phyloP scores from a whole-genome alignment of 2,888 invertebrate species.

The Pandemis cinnamomeana region DNA sequence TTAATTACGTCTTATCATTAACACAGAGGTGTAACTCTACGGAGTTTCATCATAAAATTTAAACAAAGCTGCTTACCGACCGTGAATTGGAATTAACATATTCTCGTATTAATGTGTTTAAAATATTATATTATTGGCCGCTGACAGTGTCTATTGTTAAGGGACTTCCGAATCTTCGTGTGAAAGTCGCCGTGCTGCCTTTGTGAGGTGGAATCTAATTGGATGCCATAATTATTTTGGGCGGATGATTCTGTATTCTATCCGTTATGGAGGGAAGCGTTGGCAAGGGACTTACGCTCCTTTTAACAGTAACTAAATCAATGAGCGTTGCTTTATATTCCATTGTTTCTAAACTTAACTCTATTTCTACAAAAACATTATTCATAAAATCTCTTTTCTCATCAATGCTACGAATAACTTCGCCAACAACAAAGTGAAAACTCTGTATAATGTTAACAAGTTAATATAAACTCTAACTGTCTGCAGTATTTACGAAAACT shows the following conservation, averaged over 20 bases:
- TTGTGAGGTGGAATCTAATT: conserved; percentile 35
- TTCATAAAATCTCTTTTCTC: not conserved
- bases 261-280: conserved; percentile 24
- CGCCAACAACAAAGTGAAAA: not conserved
- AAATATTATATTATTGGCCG: conserved; percentile 41
- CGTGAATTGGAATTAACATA: conserved; percentile 47
- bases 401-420: not conserved
- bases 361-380: not conserved
- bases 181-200: conserved; percentile 28
- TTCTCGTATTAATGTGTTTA: conserved; percentile 44
- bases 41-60: conserved; percentile 46
- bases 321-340: not conserved
- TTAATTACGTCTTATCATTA: conserved; percentile 44
- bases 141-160: conserved; percentile 39
- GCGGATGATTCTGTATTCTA: conserved; percentile 24
- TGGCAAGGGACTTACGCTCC: conserved; percentile 3
- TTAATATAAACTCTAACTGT: not conserved
- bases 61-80: conserved; percentile 44
- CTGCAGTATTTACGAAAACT: conserved; percentile 4
- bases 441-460: not conserved
- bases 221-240: conserved; percentile 38
- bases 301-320: conserved; percentile 3
- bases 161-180: conserved; percentile 34
- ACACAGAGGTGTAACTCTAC: conserved; percentile 44
- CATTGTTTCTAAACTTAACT: not conserved